Percentiles rank a stretch among this genome's conserved stretches.
Evolutionary conservation across 2,888 invertebrate genomes (phyloP).

Genomic region (Aporophyla lueneburgensis): DNA sequence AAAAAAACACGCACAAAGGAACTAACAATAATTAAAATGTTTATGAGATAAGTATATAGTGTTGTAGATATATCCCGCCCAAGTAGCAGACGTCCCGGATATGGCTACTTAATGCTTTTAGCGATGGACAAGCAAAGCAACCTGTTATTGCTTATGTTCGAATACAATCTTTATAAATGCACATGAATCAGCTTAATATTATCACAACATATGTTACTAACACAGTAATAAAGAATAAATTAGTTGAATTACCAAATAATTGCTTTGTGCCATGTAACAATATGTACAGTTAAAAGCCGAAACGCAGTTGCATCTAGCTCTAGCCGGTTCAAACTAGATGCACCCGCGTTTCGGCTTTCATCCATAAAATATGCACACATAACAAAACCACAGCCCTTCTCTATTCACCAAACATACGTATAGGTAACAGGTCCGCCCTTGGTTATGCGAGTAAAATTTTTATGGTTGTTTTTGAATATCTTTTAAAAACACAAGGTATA

Average conservation of each 20-base stretch:
- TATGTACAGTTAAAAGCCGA: background rate
- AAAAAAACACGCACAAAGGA: constrained; percentile 3
- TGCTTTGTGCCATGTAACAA: background rate
- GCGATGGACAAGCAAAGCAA: constrained; percentile 46
- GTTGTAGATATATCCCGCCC: constrained; percentile 54
- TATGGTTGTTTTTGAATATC: constrained; percentile 66
- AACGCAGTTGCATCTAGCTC: constrained; percentile 3
- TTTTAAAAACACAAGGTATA: constrained; percentile 67
- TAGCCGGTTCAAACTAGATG: constrained; percentile 12
- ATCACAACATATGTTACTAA: constrained; percentile 1
- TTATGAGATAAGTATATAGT: constrained; percentile 11
- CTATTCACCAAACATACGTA: constrained; percentile 43
- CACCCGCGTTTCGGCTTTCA: constrained; percentile 2
- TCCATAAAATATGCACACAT: constrained; percentile 38
- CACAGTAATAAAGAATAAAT: constrained; percentile 5
- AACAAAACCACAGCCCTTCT: constrained; percentile 20
- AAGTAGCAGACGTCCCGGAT: constrained; percentile 58
- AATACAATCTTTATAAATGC: constrained; percentile 42
- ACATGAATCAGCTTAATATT: constrained; percentile 38
- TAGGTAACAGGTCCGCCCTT: constrained; percentile 41
- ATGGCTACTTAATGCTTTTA: constrained; percentile 64
- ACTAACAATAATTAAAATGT: constrained; percentile 4
- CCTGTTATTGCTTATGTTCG: constrained; percentile 35
- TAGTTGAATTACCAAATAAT: background rate
- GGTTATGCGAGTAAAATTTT: constrained; percentile 58